Base-by-base conservation (phyloP, 2,797 vertebrate species). In the Ctenopoma kingsleyae region DNA sequence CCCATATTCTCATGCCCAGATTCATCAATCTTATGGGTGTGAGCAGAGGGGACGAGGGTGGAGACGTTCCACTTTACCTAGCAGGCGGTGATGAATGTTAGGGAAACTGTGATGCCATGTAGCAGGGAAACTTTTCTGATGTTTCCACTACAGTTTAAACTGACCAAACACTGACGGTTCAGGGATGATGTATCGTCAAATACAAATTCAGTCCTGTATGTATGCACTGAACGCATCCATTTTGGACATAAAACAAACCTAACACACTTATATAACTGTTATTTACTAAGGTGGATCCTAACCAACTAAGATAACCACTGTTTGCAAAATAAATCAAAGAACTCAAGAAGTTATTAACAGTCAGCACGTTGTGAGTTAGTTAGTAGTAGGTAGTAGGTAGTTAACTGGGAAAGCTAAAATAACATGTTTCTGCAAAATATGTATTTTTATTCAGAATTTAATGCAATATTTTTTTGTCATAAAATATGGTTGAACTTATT, bases 31-130 rank as follows among this genome's bases (percentile, higher is more conserved):
- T 51, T 41, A 35, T 30, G 43, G 56, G 46, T 61, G 57, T 46
- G 61, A 53, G 47, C 36, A 38, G 15, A 58, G 25, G 23, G 15
- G 57, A 2, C 4, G 36, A 6, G 6, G 30, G 8, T 22, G 11
- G 69, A 82, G 48, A 59, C 20, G 27, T 59, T 81, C 59, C 60
- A 53, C 58, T 76, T 71, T 17, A 59, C 54, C 53, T 51, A 53
- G 40, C 58, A 47, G 32, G 63, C 30, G 53, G 8, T 83, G 78
- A 71, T 82, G 77, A 77, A 84, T 83, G 63, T 51, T 23, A 6
- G 63, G 79, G 78, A 87, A 83, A 86, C 13, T 76, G 52, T 84
- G 74, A 86, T 64, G 73, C 75, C 62, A 60, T 62, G 78, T 38
- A 41, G n/a, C 41, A 47, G 40, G 22, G 56, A 70, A 46, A 22